Percentiles rank a stretch among this genome's conserved stretches.
phyloP scores from a whole-genome alignment of 2,888 invertebrate genomes.

The Podabrus alpinus region DNA sequence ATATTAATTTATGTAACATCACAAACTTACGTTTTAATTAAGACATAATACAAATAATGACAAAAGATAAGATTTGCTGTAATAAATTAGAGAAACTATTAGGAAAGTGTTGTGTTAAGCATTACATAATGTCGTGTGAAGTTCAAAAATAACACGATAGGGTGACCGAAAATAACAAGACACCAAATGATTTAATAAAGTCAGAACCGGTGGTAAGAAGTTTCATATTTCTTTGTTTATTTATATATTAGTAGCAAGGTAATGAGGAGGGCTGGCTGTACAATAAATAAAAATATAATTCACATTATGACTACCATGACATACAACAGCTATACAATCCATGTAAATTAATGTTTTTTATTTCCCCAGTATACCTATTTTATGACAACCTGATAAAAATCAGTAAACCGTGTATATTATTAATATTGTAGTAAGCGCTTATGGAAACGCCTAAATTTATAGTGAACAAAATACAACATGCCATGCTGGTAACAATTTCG shows the following conservation, averaged over 20 bases:
- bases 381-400: slow-evolving; percentile 43
- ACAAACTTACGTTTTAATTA: background rate
- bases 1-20: too few relatives aligned
- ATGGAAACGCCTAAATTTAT: background rate
- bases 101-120: background rate
- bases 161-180: slow-evolving; percentile 14
- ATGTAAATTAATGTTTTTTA: slow-evolving; percentile 47
- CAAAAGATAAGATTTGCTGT: slow-evolving; percentile 27
- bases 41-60: slow-evolving; percentile 25
- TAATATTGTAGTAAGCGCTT: slow-evolving; percentile 20
- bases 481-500: background rate
- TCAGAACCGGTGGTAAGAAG: slow-evolving; percentile 25
- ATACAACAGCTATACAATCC: slow-evolving; percentile 49
- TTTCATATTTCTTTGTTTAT: slow-evolving; percentile 28
- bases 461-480: background rate
- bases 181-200: slow-evolving; percentile 4
- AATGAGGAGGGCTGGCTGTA: slow-evolving; percentile 37
- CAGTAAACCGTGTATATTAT: slow-evolving; percentile 40
- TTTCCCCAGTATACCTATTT: slow-evolving; percentile 38
- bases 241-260: slow-evolving; percentile 7
- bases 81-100: slow-evolving; percentile 4
- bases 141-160: slow-evolving; percentile 4
- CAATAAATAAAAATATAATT: slow-evolving; percentile 51
- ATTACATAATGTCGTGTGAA: background rate
- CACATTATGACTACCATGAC: slow-evolving; percentile 52